Evolutionary conservation across 1,140 invertebrate genomes (phyloP).

Genomic region (Teleogryllus occipitalis): DNA sequence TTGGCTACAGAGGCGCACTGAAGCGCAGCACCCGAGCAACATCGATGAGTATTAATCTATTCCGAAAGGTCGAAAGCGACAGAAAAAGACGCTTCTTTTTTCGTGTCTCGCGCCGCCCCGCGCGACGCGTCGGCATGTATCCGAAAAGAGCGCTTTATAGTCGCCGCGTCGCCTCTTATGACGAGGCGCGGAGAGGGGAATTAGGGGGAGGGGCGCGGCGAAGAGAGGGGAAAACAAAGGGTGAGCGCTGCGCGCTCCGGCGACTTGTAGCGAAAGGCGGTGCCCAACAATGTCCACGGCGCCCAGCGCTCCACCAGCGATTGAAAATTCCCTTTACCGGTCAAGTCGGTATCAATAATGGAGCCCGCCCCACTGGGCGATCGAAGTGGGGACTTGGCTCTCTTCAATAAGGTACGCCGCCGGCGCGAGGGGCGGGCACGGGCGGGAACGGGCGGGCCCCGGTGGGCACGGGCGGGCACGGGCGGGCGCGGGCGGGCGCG

Average conservation of each 20-base stretch:
- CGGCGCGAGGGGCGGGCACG: no score
- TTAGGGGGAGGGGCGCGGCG: no score
- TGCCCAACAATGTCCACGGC: background rate
- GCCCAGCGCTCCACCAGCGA: background rate
- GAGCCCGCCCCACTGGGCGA: background rate
- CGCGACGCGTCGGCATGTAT: background rate
- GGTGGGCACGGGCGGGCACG: no score
- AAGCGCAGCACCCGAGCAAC: background rate
- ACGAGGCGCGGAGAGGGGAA: background rate
- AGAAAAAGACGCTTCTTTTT: background rate
- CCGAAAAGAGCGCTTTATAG: background rate
- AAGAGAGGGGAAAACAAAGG: background rate
- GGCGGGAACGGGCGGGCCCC: no score
- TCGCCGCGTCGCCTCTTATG: background rate
- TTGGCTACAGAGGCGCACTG: background rate
- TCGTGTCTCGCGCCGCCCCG: background rate
- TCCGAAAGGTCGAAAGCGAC: background rate
- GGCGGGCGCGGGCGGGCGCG: no score
- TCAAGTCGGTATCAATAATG: slow-evolving; percentile 1
- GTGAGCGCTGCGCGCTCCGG: background rate
- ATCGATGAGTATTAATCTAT: background rate
- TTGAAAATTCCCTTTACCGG: slow-evolving; percentile 4
- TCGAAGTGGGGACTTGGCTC: background rate
- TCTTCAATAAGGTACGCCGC: background rate
- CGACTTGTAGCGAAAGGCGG: background rate